Evolutionary conservation across 2,888 invertebrate genomes (phyloP), one percentile per base, ranked within the genome.

Genomic region (Trimorus sp.): DNA sequence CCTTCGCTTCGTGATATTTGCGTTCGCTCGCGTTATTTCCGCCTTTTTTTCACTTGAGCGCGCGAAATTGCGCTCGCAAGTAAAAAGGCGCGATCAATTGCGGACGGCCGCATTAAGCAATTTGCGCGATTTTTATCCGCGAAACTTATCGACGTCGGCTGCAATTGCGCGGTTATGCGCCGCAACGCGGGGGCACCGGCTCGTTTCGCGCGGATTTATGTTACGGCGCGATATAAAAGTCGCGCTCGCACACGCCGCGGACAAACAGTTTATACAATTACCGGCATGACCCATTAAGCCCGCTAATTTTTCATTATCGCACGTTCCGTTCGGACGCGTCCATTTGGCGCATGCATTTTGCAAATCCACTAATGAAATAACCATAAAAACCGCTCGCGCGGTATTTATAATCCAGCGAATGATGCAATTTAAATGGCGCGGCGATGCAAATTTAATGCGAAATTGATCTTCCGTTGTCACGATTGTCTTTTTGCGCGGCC

Each of bases 281-380:
- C 51, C 11, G 7, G 6, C 51, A 14, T 14, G 51, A 62, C 26
- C 62, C 48, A 62, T 62, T 62, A 62, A 51, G 26, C 12, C 9
- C 48, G 40, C 45, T 14, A 62, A 36, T 48, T 62, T 62, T 62
- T 48, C 48, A 62, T 62, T 62, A 62, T 62, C 26, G n/a, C 16
- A 16, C 45, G 26, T 48, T 48, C 40, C 45, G 48, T 62, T 62
- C 16, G 26, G 14, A 62, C 48, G 40, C 42, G 26, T 15, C 40
- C 59, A 11, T 15, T 40, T 42, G 11, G 15, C 38, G 15, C 11
- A 59, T 42, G 42, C 38, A 59, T 59, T 42, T 15, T 42, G 15
- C 42, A 59, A 14, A 59, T 42, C 11, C 15, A 14, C 16, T 59
- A 59, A 59, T 42, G 42, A 59, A 59, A 62, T 62, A 36, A 62